Evolutionary conservation across 2,113 vertebrate species (phyloP).

Genomic region (Mellivora capensis): DNA sequence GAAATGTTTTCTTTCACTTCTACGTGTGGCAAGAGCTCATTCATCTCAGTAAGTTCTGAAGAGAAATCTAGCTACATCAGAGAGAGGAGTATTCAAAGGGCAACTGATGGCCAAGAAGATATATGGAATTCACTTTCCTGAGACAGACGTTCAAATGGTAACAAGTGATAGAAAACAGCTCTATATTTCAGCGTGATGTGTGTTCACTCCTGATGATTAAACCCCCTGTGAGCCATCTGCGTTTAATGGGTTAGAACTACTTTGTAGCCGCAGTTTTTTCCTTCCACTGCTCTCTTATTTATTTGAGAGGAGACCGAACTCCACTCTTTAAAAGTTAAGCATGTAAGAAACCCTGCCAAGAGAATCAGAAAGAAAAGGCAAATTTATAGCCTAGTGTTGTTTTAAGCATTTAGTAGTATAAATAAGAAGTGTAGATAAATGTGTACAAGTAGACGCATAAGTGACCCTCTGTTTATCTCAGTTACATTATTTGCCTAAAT

Average conservation of each 20-base stretch:
- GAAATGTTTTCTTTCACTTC: constrained; percentile 90
- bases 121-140: constrained; percentile 89
- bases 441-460: constrained; percentile 79
- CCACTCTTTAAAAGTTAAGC: constrained; percentile 82
- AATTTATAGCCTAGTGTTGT: constrained; percentile 85
- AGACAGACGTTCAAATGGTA: constrained; percentile 86
- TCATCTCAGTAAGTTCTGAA: constrained; percentile 88
- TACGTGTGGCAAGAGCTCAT: constrained; percentile 90
- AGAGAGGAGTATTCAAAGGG: constrained; percentile 86
- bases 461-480: constrained; percentile 82
- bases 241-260: constrained; percentile 87
- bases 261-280: constrained; percentile 83
- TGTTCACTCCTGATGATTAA: constrained; percentile 84
- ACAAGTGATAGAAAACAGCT: constrained; percentile 91
- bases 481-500: constrained; percentile 80
- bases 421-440: constrained; percentile 86
- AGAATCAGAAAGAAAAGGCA: constrained; percentile 79
- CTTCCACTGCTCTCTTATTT: constrained; percentile 80
- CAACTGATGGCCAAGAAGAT: constrained; percentile 90
- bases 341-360: constrained; percentile 83
- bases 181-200: constrained; percentile 86
- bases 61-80: constrained; percentile 86
- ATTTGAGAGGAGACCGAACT: constrained; percentile 83
- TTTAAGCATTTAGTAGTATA: constrained; percentile 87
- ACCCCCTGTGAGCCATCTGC: constrained; percentile 85